A percentile compares a stretch with the other conserved stretches of the same genome.
Conservation (phyloP, 2,113 vertebrate species). For the Rhinichthys klamathensis region DNA sequence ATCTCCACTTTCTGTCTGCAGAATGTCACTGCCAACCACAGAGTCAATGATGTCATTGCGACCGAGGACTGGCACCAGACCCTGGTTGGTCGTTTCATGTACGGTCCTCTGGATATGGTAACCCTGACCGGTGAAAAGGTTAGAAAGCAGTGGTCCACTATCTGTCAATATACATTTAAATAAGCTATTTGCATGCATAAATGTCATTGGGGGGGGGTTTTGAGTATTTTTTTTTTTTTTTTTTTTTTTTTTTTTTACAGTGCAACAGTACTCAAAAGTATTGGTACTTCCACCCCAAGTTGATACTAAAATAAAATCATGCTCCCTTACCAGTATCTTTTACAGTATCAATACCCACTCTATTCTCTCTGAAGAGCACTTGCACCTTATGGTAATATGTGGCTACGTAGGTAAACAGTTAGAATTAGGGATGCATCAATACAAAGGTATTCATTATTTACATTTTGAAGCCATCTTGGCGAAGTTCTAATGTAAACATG, state of each 20-base stretch:
- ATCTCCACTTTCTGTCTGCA: slow-evolving; percentile 59
- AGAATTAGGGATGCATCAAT: neutral
- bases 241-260: neutral
- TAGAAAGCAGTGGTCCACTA: neutral
- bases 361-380: neutral
- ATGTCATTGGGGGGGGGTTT: neutral
- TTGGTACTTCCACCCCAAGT: neutral
- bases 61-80: slow-evolving; percentile 90
- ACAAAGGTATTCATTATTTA: neutral
- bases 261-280: neutral
- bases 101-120: slow-evolving; percentile 97
- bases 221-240: too few species aligned
- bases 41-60: slow-evolving; percentile 91
- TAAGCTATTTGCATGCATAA: neutral
- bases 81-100: slow-evolving; percentile 96
- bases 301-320: neutral
- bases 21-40: slow-evolving; percentile 96
- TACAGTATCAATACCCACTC: neutral
- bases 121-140: slow-evolving; percentile 98
- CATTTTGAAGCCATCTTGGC: neutral
- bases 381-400: neutral
- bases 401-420: neutral
- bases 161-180: neutral
- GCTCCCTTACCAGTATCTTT: neutral
- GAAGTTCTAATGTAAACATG: neutral